Conservation (phyloP, 2,797 vertebrate genomes). For the Alectoris magna region DNA sequence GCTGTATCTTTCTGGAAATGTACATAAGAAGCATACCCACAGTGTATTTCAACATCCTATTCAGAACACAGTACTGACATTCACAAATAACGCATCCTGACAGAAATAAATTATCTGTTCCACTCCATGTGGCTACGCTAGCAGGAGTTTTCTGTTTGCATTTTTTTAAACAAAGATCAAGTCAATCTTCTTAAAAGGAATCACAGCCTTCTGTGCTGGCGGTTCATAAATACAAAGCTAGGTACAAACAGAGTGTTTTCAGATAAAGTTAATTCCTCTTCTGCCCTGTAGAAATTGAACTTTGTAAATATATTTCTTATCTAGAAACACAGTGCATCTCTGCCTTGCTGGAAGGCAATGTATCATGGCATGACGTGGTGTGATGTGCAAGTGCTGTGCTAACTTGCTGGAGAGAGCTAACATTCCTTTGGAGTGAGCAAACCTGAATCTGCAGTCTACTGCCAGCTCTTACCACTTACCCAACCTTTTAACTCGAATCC, state of each 20-base stretch:
- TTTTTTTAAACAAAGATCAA: background rate
- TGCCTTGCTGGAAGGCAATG: background rate
- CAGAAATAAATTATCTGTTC: background rate
- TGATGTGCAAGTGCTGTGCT: background rate
- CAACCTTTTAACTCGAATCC: background rate
- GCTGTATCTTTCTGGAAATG: conserved; percentile 1
- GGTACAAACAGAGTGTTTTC: background rate
- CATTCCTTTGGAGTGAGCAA: background rate
- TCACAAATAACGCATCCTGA: background rate
- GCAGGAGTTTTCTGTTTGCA: background rate
- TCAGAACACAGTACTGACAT: background rate
- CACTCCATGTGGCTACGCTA: background rate
- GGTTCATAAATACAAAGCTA: background rate
- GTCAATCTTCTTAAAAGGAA: background rate
- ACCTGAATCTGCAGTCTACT: background rate
- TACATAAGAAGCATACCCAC: background rate
- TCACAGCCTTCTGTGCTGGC: background rate
- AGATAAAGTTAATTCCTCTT: background rate
- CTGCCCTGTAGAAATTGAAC: background rate
- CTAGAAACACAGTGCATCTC: background rate
- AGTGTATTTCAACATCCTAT: background rate
- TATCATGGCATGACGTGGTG: background rate
- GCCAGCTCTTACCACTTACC: background rate
- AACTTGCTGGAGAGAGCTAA: background rate
- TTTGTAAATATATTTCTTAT: background rate